These are phyloP conservation scores for Amphiura filiformis DNA, from an alignment of 35 echinoderm and acorn worm genomes.

Conservation along the genomic window DNA sequence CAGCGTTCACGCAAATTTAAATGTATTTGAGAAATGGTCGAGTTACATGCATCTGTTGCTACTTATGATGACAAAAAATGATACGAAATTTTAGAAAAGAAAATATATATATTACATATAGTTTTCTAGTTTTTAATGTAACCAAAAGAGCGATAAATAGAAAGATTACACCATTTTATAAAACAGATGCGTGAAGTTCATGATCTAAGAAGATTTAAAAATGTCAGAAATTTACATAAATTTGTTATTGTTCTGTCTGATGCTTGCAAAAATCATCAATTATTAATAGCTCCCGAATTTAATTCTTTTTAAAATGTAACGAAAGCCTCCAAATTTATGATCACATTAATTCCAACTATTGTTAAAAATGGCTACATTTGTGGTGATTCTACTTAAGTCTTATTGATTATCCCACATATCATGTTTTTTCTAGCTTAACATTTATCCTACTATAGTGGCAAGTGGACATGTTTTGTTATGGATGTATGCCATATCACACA, in stretches of 20 bases:
- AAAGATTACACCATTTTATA: no score
- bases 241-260: background rate
- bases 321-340: background rate
- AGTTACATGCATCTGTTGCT: no score
- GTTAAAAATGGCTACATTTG: slow-evolving; percentile 1
- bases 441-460: background rate
- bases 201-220: no score
- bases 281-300: no score
- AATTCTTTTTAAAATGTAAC: background rate
- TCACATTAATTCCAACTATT: background rate
- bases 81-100: no score
- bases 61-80: no score
- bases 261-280: no score
- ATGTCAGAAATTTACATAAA: background rate
- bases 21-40: no score
- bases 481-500: background rate
- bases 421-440: background rate
- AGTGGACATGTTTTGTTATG: slow-evolving; percentile 6
- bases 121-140: no score
- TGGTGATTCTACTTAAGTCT: background rate
- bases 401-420: background rate
- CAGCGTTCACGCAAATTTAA: no score
- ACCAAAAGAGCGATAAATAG: no score
- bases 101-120: no score
- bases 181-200: background rate